Conservation (phyloP, 1,140 invertebrate species). For the Whitmania pigra region DNA sequence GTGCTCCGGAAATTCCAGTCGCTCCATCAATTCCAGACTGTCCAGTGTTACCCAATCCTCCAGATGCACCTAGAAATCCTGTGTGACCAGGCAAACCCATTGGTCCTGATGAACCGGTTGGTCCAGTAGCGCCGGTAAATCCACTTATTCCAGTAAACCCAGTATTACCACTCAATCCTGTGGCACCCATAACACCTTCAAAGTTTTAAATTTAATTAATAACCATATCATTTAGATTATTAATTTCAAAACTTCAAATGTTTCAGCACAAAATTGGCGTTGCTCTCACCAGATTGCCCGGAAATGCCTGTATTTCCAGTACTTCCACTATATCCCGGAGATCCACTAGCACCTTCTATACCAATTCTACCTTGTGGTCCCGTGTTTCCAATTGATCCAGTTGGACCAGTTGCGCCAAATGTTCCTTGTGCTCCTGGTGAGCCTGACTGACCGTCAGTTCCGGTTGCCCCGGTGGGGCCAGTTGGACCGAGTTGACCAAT, state of each 20-base stretch:
- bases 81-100: background rate
- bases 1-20: conserved; percentile 15
- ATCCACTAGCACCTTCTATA: background rate
- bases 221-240: too few relatives aligned
- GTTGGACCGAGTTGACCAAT: conserved; percentile 2
- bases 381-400: conserved; percentile 3
- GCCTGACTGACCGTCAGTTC: conserved; percentile 4
- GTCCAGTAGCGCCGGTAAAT: background rate
- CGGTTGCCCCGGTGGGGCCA: background rate
- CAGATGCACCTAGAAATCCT: conserved; percentile 6
- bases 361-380: background rate
- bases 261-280: too few relatives aligned
- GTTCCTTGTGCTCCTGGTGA: background rate
- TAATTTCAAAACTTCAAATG: too few relatives aligned
- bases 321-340: background rate
- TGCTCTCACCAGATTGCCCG: too few relatives aligned
- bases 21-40: conserved; percentile 13
- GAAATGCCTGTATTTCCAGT: too few relatives aligned
- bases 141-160: conserved; percentile 8
- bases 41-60: conserved; percentile 13
- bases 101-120: conserved; percentile 5
- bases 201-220: too few relatives aligned
- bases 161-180: background rate
- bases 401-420: conserved; percentile 2
- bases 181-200: background rate